A percentile compares a stretch with the other conserved stretches of the same genome.
These are phyloP conservation scores for Tachuris rubrigastra DNA, from an alignment of 2,113 vertebrate species.

Conservation along the genomic window DNA sequence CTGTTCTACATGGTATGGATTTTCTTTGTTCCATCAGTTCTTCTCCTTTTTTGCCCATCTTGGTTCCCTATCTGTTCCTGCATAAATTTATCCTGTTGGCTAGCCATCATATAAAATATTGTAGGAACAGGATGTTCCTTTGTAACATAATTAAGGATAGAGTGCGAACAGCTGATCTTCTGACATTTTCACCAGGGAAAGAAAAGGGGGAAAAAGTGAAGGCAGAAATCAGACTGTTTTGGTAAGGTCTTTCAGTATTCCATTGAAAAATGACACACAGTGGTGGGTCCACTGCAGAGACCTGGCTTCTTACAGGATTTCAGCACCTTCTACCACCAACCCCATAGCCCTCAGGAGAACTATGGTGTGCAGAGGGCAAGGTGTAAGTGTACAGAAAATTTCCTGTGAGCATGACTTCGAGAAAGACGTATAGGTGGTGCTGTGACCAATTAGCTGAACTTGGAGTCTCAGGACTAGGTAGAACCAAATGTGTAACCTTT, in stretches of 20 bases:
- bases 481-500: not conserved
- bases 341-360: not conserved
- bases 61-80: conserved; percentile 7
- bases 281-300: not conserved
- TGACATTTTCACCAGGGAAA: not conserved
- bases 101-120: conserved; percentile 19
- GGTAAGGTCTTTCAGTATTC: not conserved
- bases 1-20: not conserved
- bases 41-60: not conserved
- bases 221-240: not conserved
- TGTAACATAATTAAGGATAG: conserved; percentile 17
- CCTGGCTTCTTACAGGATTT: not conserved
- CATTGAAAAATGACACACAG: not conserved
- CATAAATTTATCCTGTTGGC: conserved; percentile 9
- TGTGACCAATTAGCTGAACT: not conserved
- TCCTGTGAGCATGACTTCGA: not conserved
- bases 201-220: not conserved
- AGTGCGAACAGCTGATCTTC: conserved; percentile 21
- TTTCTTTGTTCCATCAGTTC: not conserved
- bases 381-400: fast-evolving
- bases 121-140: conserved; percentile 44
- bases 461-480: not conserved
- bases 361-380: not conserved
- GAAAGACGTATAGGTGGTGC: not conserved
- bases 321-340: not conserved